Conservation (phyloP, 2,888 invertebrate genomes). For the Cybosia mesomella region DNA sequence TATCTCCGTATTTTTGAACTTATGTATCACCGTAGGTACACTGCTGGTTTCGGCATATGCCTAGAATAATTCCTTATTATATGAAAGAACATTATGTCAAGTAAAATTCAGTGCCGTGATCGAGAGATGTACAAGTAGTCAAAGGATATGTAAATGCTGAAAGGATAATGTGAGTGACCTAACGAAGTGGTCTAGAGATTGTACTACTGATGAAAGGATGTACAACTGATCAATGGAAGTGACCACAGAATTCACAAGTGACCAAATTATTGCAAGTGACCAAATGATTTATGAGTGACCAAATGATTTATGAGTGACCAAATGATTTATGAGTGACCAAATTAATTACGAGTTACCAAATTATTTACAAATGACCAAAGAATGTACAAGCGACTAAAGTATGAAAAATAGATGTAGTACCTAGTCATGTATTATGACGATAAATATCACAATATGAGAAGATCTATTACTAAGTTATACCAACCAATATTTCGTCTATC, state of each 20-base stretch:
- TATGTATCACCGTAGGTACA: constrained; percentile 62
- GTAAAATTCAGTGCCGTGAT: neutral
- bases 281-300: neutral
- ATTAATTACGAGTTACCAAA: neutral
- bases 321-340: neutral
- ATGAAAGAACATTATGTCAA: neutral
- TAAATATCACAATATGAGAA: too few relatives aligned
- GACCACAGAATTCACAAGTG: neutral
- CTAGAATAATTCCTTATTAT: constrained; percentile 48
- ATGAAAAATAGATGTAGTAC: neutral
- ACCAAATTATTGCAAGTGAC: too few relatives aligned
- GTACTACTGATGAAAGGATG: too few relatives aligned
- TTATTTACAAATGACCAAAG: neutral
- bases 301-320: neutral
- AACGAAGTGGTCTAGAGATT: too few relatives aligned
- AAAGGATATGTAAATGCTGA: too few relatives aligned
- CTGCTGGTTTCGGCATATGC: constrained; percentile 67
- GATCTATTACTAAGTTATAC: constrained; percentile 31
- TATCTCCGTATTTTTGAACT: constrained; percentile 71
- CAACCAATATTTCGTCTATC: constrained; percentile 90
- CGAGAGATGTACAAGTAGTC: too few relatives aligned
- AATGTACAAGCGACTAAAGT: neutral
- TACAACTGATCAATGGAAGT: neutral
- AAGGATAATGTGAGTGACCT: too few relatives aligned
- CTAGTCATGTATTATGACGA: too few relatives aligned